Evolutionary conservation across 2,888 invertebrate species (phyloP).

Genomic region (Oscheius sp.): DNA sequence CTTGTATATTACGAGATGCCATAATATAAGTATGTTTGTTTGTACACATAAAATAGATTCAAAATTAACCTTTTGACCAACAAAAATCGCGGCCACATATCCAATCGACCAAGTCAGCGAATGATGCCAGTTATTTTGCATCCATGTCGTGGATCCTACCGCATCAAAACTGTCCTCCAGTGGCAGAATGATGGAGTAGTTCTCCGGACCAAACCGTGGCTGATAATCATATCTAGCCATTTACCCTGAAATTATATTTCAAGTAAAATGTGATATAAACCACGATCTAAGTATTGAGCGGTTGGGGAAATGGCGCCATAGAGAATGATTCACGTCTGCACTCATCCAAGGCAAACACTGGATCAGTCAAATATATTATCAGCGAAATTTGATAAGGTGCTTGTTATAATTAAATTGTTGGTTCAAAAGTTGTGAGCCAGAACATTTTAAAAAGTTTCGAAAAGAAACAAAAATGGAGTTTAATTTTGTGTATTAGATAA

Average conservation of each 20-base stretch:
- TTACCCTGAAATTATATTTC: slow-evolving; percentile 1
- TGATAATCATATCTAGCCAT: slow-evolving; percentile 71
- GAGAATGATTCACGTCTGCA: slow-evolving; percentile 19
- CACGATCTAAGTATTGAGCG: not conserved
- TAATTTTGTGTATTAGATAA: no score
- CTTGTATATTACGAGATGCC: no score
- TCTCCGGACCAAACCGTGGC: slow-evolving; percentile 75
- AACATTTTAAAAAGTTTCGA: not conserved
- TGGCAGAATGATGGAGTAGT: slow-evolving; percentile 92
- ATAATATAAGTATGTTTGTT: no score
- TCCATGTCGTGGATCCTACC: slow-evolving; percentile 83
- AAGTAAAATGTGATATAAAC: not conserved
- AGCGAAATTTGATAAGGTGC: not conserved
- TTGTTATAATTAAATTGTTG: not conserved
- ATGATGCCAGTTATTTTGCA: slow-evolving; percentile 88
- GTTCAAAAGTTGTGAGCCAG: no score
- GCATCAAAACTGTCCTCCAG: slow-evolving; percentile 95
- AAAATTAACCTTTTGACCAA: slow-evolving; percentile 83
- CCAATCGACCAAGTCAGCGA: slow-evolving; percentile 79
- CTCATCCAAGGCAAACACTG: slow-evolving; percentile 26
- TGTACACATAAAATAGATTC: no score
- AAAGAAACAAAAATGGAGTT: not conserved
- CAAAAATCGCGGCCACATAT: slow-evolving; percentile 93
- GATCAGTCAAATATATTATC: not conserved
- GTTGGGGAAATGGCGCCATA: slow-evolving; percentile 22